Base-by-base conservation (phyloP, 2,888 invertebrate genomes). In the Apodemia mormo region DNA sequence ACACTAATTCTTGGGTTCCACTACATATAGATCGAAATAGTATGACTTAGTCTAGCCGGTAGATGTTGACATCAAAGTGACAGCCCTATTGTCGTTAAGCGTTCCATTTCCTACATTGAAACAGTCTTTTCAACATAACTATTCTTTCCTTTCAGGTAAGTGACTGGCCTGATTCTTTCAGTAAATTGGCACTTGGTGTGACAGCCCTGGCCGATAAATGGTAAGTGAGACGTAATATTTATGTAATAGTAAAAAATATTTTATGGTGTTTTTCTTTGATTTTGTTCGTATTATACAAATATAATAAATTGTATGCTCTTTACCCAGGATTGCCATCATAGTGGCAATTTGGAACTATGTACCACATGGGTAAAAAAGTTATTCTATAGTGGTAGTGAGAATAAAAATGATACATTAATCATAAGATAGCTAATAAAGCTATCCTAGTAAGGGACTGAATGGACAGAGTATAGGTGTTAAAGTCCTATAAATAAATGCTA, bases 101-200 rank as follows among this genome's bases (percentile, higher is more conserved):
- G 68, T 54, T 69, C 71, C 67, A 72, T 74, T 73, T 72, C 71
- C 70, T 68, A 40, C 56, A 64, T 70, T 72, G 67, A 73, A 73
- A 74, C 68, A 68, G 71, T 72, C 68, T 66, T 71, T 72, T 74
- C 70, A 76, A 71, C 65, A 58, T 67, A 70, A 56, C 70, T 68
- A 69, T 72, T 72, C 72, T 74, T 74, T 72, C 68, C 68, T 76
- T 73, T 68, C 76, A 76, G 74, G 76, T 76, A 75, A 76, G 76
- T 75, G 72, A 70, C 69, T 71, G 75, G 68, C 67, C 71, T 70
- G 68, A 71, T 71, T 73, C 69, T 66, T 40, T 43, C 71, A 64
- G 68, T 61, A 71, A 70, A 73, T 72, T 73, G 68, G 70, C 68
- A 67, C 58, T 69, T 65, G 65, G 66, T 70, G 67, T 70, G 61